phyloP scores from a whole-genome alignment of 2,888 invertebrate genomes.

The Cancer borealis region DNA sequence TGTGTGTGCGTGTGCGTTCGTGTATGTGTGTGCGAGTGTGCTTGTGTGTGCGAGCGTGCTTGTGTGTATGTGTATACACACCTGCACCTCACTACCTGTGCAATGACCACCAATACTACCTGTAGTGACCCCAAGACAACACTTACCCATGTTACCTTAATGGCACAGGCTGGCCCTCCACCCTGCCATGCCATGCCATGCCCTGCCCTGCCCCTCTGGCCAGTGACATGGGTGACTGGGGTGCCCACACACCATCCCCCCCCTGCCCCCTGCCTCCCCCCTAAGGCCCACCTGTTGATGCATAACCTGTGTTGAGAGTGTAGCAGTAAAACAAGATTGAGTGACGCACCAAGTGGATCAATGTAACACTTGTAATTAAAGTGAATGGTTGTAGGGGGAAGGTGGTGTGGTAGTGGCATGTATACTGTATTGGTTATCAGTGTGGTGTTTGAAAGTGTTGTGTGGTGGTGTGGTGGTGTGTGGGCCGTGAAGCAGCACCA shows the following conservation, averaged over 20 bases:
- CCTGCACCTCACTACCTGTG: background rate
- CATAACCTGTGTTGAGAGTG: background rate
- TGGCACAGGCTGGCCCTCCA: background rate
- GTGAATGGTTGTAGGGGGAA: background rate
- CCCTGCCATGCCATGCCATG: background rate
- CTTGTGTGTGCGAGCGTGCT: background rate
- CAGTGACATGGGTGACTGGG: background rate
- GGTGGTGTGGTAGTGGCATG: background rate
- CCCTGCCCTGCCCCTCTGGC: background rate
- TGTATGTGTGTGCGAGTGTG: background rate
- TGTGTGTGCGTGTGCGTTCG: background rate
- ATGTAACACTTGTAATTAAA: background rate
- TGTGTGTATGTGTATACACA: background rate
- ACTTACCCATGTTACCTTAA: background rate
- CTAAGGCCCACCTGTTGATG: background rate
- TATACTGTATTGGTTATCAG: background rate
- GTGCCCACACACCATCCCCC: background rate
- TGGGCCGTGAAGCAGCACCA: background rate
- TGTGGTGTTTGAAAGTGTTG: background rate
- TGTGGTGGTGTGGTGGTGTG: background rate
- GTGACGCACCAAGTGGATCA: background rate
- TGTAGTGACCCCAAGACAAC: background rate
- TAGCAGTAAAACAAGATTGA: background rate
- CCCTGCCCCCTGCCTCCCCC: background rate
- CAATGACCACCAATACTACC: conserved; percentile 20